These are phyloP conservation scores for Lepilemur septentrionalis DNA, from an alignment of 2,797 vertebrate species.

Conservation along the genomic window DNA sequence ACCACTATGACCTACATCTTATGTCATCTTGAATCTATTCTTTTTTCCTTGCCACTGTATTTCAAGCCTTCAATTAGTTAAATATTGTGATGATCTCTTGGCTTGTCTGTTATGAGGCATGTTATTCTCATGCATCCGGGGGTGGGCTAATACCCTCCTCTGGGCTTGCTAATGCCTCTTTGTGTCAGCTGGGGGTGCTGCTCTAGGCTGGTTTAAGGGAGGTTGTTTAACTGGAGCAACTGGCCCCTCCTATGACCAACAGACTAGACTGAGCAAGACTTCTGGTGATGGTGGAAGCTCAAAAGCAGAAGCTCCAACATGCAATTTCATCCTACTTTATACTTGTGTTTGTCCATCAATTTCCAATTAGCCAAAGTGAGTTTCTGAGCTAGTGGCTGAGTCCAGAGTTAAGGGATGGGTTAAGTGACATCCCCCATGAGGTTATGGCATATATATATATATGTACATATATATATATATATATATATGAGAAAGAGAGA, in stretches of 20 bases:
- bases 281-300: neutral
- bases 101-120: neutral
- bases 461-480: too few species aligned
- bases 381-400: neutral
- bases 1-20: neutral
- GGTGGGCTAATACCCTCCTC: neutral
- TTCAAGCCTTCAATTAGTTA: neutral
- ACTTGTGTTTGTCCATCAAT: neutral
- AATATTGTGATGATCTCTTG: neutral
- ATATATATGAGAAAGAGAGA: neutral
- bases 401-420: neutral
- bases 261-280: neutral
- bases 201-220: neutral
- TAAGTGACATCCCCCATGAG: neutral
- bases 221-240: neutral
- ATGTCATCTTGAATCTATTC: neutral
- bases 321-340: neutral
- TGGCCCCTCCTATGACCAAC: neutral
- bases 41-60: neutral
- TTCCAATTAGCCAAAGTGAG: neutral
- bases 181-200: neutral
- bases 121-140: neutral
- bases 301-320: neutral
- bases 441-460: neutral
- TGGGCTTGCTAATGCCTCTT: neutral